phyloP scores from a whole-genome alignment of 2,888 invertebrate species.

The Myathropa florea region DNA sequence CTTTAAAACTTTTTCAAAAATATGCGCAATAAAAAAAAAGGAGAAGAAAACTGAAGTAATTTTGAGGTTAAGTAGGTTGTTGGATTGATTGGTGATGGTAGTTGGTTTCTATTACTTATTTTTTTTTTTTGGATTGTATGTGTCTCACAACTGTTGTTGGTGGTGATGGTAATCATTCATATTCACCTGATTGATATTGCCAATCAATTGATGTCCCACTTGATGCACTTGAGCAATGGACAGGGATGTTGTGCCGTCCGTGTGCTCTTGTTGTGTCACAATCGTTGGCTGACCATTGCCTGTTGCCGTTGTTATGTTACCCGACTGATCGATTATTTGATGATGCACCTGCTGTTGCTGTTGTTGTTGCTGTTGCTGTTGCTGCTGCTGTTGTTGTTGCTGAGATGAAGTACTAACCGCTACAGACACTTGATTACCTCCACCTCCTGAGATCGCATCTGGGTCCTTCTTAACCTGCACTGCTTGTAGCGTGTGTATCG shows the following conservation, averaged over 20 bases:
- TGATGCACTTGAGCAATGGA: conserved; percentile 81
- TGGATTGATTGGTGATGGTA: conserved; percentile 51
- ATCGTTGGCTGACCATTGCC: conserved; percentile 73
- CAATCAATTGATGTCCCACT: conserved; percentile 80
- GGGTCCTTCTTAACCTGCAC: conserved; percentile 81
- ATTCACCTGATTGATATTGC: conserved; percentile 81
- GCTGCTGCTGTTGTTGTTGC: conserved; percentile 74
- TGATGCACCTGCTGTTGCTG: conserved; percentile 77
- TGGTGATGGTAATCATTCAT: conserved; percentile 79
- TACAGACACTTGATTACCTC: conserved; percentile 71
- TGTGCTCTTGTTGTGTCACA: conserved; percentile 80
- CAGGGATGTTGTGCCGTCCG: conserved; percentile 79
- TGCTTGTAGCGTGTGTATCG: conserved; percentile 79
- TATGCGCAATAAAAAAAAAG: too few species aligned
- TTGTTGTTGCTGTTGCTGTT: conserved; percentile 74
- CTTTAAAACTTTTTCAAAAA: conserved; percentile 28
- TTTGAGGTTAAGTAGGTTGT: conserved; percentile 44
- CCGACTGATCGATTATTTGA: conserved; percentile 80
- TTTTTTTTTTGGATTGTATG: conserved; percentile 49
- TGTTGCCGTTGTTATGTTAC: conserved; percentile 78
- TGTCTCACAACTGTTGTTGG: conserved; percentile 75
- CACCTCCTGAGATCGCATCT: conserved; percentile 75
- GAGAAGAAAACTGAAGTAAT: conserved; percentile 8
- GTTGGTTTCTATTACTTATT: conserved; percentile 26
- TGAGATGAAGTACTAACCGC: conserved; percentile 71